phyloP scores from a whole-genome alignment of 2,113 vertebrate species.

The Argyrosomus japonicus region DNA sequence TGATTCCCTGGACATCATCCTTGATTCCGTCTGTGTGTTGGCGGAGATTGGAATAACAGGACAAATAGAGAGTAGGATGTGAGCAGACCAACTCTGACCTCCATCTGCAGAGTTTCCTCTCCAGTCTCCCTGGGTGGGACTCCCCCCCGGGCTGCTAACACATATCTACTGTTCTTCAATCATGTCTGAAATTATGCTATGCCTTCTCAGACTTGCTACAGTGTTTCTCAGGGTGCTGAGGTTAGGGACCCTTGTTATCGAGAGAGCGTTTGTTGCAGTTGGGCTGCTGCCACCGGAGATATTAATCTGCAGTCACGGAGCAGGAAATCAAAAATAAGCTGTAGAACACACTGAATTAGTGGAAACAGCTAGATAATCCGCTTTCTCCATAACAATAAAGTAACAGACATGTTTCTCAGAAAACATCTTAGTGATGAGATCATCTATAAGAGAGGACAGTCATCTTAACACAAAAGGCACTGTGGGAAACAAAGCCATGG shows the following conservation, averaged over 20 bases:
- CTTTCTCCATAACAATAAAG: conserved; percentile 54
- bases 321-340: conserved; percentile 82
- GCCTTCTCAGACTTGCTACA: conserved; percentile 47
- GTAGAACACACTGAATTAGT: conserved; percentile 75
- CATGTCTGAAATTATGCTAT: conserved; percentile 49
- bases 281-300: conserved; percentile 76
- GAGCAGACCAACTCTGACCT: conserved; percentile 68
- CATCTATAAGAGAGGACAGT: conserved; percentile 22
- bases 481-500: conserved; percentile 41
- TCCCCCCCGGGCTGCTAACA: conserved; percentile 50
- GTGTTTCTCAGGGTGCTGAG: conserved; percentile 69
- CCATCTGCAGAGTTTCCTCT: conserved; percentile 78
- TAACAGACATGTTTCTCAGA: conserved; percentile 61
- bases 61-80: conserved; percentile 67
- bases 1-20: conserved; percentile 42
- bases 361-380: conserved; percentile 69
- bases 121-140: conserved; percentile 78
- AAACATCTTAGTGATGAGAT: conserved; percentile 54
- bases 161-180: conserved; percentile 69
- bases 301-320: conserved; percentile 72
- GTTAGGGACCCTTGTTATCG: conserved; percentile 58
- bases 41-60: conserved; percentile 63
- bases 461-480: conserved; percentile 10
- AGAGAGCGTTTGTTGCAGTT: conserved; percentile 78
- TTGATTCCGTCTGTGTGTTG: conserved; percentile 47